Conservation (phyloP, 2,888 invertebrate species). For the Drosophila cognata region DNA sequence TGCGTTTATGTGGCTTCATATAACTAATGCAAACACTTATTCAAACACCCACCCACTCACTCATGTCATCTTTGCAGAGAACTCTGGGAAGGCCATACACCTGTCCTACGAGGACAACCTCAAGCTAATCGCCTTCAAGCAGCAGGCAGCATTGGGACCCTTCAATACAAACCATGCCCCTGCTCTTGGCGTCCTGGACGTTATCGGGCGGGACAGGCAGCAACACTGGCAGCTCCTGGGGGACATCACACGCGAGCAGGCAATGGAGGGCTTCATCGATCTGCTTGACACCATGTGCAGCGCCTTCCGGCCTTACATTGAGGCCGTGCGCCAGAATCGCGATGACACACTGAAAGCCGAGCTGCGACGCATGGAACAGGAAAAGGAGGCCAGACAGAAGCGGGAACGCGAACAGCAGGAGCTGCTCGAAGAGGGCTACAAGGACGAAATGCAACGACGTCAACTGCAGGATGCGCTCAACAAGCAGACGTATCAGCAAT, state of each 20-base stretch:
- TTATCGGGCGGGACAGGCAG: conserved; percentile 96
- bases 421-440: conserved; percentile 78
- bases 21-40: not conserved
- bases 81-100: conserved; percentile 98
- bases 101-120: conserved; percentile 97
- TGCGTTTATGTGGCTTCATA: conserved; percentile 45
- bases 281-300: conserved; percentile 94
- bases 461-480: conserved; percentile 98
- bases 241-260: conserved; percentile 92
- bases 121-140: conserved; percentile 95
- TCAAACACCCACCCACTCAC: not conserved
- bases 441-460: conserved; percentile 85
- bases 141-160: conserved; percentile 95
- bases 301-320: conserved; percentile 95
- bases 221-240: conserved; percentile 97
- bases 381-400: conserved; percentile 73
- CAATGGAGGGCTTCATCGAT: conserved; percentile 96
- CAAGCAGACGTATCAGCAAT: conserved; percentile 96
- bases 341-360: conserved; percentile 90
- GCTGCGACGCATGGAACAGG: conserved; percentile 78
- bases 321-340: conserved; percentile 95
- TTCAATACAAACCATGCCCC: conserved; percentile 90
- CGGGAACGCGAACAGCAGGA: conserved; percentile 78
- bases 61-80: conserved; percentile 88
- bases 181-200: conserved; percentile 96